A percentile compares a stretch with the other conserved stretches of the same genome.
Evolutionary conservation across 2,888 invertebrate species (phyloP).

Genomic region (Branchipolynoe longqiensis): DNA sequence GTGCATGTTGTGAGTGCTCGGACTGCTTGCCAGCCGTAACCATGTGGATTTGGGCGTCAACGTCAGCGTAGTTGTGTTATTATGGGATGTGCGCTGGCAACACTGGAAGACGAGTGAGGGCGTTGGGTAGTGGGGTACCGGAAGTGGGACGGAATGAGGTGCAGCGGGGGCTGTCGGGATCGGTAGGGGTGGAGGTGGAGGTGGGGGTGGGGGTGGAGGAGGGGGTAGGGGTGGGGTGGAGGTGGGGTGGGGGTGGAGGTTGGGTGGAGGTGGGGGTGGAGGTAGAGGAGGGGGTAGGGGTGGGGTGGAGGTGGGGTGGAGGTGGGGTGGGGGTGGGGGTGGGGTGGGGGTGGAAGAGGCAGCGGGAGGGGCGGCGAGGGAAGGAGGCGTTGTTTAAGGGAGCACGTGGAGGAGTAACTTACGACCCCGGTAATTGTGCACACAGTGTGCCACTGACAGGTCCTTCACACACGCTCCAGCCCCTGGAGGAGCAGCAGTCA

Average conservation of each 20-base stretch:
- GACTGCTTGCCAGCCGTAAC: too few relatives aligned
- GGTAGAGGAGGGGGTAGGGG: not conserved
- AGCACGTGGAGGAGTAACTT: not conserved
- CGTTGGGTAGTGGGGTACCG: not conserved
- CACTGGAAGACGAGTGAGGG: not conserved
- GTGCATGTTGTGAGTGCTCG: too few relatives aligned
- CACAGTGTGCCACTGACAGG: not conserved
- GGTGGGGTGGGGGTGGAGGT: not conserved
- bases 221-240: not conserved
- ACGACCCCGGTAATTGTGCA: slow-evolving; percentile 19
- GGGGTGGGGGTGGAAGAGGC: not conserved
- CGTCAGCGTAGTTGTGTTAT: too few relatives aligned
- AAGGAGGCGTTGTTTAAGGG: not conserved
- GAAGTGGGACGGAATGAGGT: not conserved
- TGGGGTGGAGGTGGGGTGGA: not conserved
- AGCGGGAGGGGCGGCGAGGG: not conserved
- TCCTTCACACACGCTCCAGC: not conserved
- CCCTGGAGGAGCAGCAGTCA: not conserved
- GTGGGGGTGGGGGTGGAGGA: not conserved
- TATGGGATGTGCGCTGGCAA: too few relatives aligned
- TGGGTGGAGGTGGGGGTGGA: not conserved
- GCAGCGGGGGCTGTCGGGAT: not conserved
- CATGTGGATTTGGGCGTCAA: too few relatives aligned
- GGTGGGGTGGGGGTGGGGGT: not conserved
- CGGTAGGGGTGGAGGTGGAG: not conserved